phyloP scores from a whole-genome alignment of 2,888 invertebrate species.

The Brenthis hecate region DNA sequence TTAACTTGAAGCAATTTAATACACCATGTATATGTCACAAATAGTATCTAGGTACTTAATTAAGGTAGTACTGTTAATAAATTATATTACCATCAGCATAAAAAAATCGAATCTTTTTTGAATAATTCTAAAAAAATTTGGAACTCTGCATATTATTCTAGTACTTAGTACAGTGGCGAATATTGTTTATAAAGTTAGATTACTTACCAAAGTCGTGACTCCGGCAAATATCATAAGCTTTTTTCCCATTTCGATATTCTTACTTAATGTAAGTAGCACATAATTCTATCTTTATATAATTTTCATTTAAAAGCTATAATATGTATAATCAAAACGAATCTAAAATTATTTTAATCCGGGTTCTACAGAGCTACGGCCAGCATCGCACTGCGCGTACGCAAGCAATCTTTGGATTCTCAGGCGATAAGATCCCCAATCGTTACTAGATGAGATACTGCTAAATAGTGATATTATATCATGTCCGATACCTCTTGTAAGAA shows the following conservation, averaged over 20 bases:
- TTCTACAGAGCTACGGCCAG: slow-evolving; percentile 28
- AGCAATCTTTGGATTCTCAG: slow-evolving; percentile 40
- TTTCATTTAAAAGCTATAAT: background rate
- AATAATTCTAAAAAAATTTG: too few relatives aligned
- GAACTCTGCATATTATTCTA: background rate
- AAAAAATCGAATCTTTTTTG: too few relatives aligned
- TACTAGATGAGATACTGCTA: slow-evolving; percentile 32
- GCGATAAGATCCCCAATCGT: slow-evolving; percentile 32
- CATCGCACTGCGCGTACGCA: slow-evolving; percentile 35
- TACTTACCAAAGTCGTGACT: slow-evolving; percentile 30
- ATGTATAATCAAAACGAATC: slow-evolving; percentile 5
- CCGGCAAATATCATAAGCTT: slow-evolving; percentile 31
- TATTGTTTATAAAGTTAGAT: background rate
- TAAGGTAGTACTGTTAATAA: too few relatives aligned
- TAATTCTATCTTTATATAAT: background rate
- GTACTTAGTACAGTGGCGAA: background rate
- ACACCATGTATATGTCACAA: too few relatives aligned
- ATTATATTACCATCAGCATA: too few relatives aligned
- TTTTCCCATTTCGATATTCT: slow-evolving; percentile 22
- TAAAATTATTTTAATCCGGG: slow-evolving; percentile 11
- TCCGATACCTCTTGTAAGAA: slow-evolving; percentile 1
- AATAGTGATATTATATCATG: slow-evolving; percentile 11
- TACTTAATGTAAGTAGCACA: slow-evolving; percentile 1
- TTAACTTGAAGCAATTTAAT: background rate
- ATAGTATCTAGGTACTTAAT: too few relatives aligned